Evolutionary conservation across 2,888 invertebrate species (phyloP).

Genomic region (Drosophila meridionalis): DNA sequence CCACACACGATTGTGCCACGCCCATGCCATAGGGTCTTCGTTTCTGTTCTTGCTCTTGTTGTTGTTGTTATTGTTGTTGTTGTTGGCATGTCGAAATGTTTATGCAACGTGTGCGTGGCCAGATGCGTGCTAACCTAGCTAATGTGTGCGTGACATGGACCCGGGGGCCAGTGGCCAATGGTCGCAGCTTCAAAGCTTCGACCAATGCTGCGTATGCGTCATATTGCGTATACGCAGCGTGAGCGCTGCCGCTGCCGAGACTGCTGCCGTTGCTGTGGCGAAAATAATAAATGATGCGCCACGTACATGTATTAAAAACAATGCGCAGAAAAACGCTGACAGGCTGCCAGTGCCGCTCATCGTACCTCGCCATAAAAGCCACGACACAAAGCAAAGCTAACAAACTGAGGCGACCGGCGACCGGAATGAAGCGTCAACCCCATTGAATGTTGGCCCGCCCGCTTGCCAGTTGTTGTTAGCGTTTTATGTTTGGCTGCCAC

Average conservation of each 20-base stretch:
- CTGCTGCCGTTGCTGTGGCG: conserved; percentile 24
- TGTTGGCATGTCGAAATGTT: conserved; percentile 67
- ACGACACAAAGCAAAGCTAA: conserved; percentile 69
- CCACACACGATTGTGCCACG: conserved; percentile 59
- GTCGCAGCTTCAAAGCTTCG: background rate
- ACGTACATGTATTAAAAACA: conserved; percentile 78
- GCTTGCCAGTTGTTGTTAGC: conserved; percentile 42
- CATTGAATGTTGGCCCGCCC: conserved; percentile 43
- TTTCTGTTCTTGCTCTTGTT: too few species aligned
- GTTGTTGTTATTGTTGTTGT: background rate
- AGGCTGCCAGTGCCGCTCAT: conserved; percentile 20
- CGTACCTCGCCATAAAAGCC: conserved; percentile 43
- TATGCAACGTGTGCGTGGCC: conserved; percentile 73
- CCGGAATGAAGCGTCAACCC: conserved; percentile 60
- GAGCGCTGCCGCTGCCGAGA: conserved; percentile 19
- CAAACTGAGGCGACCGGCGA: conserved; percentile 63
- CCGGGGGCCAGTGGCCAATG: conserved; percentile 46
- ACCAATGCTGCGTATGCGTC: conserved; percentile 30
- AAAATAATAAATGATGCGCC: conserved; percentile 78
- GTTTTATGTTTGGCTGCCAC: conserved; percentile 52
- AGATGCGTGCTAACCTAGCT: conserved; percentile 72
- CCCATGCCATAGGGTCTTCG: background rate
- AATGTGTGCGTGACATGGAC: conserved; percentile 75
- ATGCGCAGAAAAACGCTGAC: conserved; percentile 77
- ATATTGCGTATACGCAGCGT: conserved; percentile 67